A percentile compares a stretch with the other conserved stretches of the same genome.
These are phyloP conservation scores for Anser cygnoides DNA, from an alignment of 2,113 vertebrate species.

Conservation along the genomic window DNA sequence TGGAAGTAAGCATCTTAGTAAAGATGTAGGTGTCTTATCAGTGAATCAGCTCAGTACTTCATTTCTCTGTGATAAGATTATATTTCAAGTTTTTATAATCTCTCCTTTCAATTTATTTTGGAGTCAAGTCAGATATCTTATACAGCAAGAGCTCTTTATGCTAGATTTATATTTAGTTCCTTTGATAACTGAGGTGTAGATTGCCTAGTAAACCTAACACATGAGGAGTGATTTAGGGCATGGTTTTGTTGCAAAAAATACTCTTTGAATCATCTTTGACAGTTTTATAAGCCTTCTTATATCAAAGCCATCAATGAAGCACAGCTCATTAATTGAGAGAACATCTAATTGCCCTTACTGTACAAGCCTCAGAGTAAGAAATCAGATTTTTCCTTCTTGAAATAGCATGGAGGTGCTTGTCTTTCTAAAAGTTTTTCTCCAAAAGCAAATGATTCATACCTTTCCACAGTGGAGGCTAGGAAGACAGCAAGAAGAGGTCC, in stretches of 20 bases:
- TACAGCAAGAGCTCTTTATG: not conserved
- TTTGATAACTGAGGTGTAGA: slow-evolving; percentile 22
- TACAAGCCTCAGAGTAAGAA: not conserved
- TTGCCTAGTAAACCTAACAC: not conserved
- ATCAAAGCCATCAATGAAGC: slow-evolving; percentile 17
- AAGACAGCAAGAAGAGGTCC: not conserved
- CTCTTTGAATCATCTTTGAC: slow-evolving; percentile 37
- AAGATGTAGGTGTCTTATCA: not conserved
- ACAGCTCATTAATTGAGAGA: slow-evolving; percentile 1
- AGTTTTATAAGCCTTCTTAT: slow-evolving; percentile 33
- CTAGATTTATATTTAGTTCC: slow-evolving; percentile 13
- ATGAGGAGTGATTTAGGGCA: not conserved
- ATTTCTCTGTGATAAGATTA: not conserved
- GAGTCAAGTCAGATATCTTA: not conserved
- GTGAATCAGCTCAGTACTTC: not conserved
- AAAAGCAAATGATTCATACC: not conserved
- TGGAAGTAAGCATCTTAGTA: not conserved
- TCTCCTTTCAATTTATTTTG: not conserved
- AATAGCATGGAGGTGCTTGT: not conserved
- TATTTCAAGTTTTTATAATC: not conserved
- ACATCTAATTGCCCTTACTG: slow-evolving; percentile 3
- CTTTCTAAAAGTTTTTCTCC: not conserved
- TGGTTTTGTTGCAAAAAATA: slow-evolving; percentile 1
- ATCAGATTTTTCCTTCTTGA: not conserved
- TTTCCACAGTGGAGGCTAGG: not conserved